Evolutionary conservation across 35 echinoderm and acorn worm species (phyloP).

Genomic region (Diadema setosum): DNA sequence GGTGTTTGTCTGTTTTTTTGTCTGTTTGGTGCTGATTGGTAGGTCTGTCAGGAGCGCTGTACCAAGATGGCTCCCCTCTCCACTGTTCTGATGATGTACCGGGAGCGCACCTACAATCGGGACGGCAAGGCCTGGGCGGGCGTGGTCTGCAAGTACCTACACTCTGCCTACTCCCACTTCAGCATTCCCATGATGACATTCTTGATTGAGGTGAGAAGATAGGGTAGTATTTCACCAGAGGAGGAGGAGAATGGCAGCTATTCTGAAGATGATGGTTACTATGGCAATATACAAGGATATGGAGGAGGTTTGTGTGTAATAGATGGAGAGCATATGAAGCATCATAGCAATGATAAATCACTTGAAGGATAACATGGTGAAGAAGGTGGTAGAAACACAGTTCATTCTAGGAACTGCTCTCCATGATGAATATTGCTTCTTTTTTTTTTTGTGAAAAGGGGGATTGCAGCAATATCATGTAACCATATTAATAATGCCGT

Average conservation of each 20-base stretch:
- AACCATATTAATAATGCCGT: no score
- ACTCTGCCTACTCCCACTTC: slow-evolving; percentile 88
- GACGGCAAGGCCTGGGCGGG: slow-evolving; percentile 75
- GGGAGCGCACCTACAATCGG: slow-evolving; percentile 80
- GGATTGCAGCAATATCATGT: no score
- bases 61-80: slow-evolving; percentile 72
- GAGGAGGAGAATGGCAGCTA: background rate
- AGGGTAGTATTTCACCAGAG: background rate
- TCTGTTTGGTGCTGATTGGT: background rate
- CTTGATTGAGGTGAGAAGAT: slow-evolving; percentile 83
- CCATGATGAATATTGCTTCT: no score
- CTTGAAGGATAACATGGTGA: background rate
- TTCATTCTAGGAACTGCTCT: no score
- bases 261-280: background rate
- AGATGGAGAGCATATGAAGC: background rate
- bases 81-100: slow-evolving; percentile 82
- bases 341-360: background rate
- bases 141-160: slow-evolving; percentile 94
- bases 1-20: background rate
- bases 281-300: background rate
- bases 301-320: background rate
- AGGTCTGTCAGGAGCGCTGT: slow-evolving; percentile 44
- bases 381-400: no score
- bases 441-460: no score
- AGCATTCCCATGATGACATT: slow-evolving; percentile 99